phyloP scores from a whole-genome alignment of 2,113 vertebrate genomes.

The Bos indicus region DNA sequence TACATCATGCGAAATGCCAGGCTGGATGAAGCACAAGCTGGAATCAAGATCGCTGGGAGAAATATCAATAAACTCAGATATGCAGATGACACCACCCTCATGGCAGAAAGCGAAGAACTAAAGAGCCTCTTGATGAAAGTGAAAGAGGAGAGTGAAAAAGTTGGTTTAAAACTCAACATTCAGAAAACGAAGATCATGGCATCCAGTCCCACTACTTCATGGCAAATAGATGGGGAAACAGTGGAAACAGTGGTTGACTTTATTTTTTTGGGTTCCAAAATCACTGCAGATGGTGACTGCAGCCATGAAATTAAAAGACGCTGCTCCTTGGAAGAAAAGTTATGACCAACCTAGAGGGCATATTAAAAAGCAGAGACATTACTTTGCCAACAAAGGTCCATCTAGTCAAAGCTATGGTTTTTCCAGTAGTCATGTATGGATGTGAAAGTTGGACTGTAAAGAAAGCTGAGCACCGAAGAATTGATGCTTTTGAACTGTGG shows the following conservation, averaged over 20 bases:
- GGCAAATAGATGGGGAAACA: neutral
- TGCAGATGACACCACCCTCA: neutral
- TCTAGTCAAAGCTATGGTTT: neutral
- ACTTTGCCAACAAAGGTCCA: neutral
- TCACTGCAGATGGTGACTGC: neutral
- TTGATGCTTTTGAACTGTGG: neutral
- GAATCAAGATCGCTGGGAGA: neutral
- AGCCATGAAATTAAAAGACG: neutral
- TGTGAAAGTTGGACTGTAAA: neutral
- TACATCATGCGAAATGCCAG: neutral
- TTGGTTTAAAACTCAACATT: neutral
- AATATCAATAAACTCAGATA: neutral
- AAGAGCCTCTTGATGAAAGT: neutral
- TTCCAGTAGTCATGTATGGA: neutral
- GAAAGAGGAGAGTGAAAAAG: neutral
- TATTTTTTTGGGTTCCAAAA: fast-evolving
- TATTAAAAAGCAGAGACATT: neutral
- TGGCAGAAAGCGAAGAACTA: neutral
- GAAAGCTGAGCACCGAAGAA: fast-evolving
- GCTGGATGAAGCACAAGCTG: neutral
- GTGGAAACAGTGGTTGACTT: neutral
- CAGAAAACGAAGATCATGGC: neutral
- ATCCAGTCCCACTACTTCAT: neutral
- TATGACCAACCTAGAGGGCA: neutral
- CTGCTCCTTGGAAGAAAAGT: neutral